Evolutionary conservation across 1,140 invertebrate species (phyloP).

Genomic region (Eulimnadia texana): DNA sequence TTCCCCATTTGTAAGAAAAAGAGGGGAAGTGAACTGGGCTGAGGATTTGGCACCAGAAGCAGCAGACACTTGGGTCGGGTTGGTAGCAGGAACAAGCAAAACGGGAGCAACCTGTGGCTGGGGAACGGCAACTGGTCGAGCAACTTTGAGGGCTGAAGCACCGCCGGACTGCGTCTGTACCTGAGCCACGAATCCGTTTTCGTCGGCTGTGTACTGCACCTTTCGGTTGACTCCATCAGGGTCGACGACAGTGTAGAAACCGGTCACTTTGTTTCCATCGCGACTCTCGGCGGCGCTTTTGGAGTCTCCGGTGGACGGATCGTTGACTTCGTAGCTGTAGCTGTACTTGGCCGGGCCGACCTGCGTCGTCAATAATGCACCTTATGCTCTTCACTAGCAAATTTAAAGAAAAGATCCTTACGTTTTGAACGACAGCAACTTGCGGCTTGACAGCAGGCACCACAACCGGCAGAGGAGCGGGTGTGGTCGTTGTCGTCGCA

Average conservation of each 20-base stretch:
- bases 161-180: background rate
- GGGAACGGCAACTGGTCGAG: no score
- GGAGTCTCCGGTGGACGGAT: background rate
- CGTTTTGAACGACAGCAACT: no score
- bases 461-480: background rate
- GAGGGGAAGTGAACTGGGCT: background rate
- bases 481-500: no score
- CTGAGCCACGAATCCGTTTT: constrained; percentile 18
- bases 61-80: background rate
- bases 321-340: constrained; percentile 1
- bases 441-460: no score
- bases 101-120: background rate
- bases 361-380: background rate
- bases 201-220: constrained; percentile 20
- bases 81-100: background rate
- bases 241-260: constrained; percentile 19
- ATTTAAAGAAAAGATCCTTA: no score
- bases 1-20: background rate
- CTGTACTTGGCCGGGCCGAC: background rate
- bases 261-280: constrained; percentile 8
- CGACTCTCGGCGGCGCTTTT: constrained; percentile 1
- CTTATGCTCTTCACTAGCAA: no score
- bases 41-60: background rate
- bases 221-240: constrained; percentile 17
- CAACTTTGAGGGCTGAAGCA: no score